phyloP scores from a whole-genome alignment of 2,888 invertebrate genomes.

The Lithophane socia region DNA sequence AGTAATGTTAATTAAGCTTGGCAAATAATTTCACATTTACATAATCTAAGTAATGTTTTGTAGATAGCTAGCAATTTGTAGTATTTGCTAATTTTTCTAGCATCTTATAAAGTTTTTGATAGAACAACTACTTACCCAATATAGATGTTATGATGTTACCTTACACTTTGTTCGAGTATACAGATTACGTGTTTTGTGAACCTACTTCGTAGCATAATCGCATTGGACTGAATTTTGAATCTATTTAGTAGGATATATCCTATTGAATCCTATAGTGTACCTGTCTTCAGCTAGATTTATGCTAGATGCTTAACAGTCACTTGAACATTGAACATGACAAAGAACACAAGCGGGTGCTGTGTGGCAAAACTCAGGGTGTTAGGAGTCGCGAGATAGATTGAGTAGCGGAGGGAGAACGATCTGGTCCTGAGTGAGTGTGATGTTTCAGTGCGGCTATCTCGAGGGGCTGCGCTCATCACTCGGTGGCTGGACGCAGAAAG shows the following conservation, averaged over 20 bases:
- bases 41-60: constrained; percentile 64
- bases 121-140: constrained; percentile 54
- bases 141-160: constrained; percentile 58
- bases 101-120: constrained; percentile 51
- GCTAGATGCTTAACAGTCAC: constrained; percentile 80
- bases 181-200: constrained; percentile 58
- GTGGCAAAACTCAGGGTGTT: constrained; percentile 60
- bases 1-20: constrained; percentile 69
- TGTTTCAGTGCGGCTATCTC: constrained; percentile 97
- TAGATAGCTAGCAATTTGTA: constrained; percentile 74
- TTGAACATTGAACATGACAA: constrained; percentile 78
- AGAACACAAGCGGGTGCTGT: constrained; percentile 72
- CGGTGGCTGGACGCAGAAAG: constrained; percentile 98
- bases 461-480: constrained; percentile 98
- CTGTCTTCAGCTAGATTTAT: constrained; percentile 73
- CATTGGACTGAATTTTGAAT: constrained; percentile 61
- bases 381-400: constrained; percentile 63
- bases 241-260: constrained; percentile 67
- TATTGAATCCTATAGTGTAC: constrained; percentile 74
- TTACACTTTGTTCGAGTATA: constrained; percentile 59
- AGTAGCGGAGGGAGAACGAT: constrained; percentile 74
- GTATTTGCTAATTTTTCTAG: constrained; percentile 67
- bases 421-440: constrained; percentile 89
- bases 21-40: constrained; percentile 65
- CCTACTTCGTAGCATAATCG: constrained; percentile 61